These are phyloP conservation scores for Zaprionus camerounensis DNA, from an alignment of 1,140 invertebrate species.

Conservation along the genomic window DNA sequence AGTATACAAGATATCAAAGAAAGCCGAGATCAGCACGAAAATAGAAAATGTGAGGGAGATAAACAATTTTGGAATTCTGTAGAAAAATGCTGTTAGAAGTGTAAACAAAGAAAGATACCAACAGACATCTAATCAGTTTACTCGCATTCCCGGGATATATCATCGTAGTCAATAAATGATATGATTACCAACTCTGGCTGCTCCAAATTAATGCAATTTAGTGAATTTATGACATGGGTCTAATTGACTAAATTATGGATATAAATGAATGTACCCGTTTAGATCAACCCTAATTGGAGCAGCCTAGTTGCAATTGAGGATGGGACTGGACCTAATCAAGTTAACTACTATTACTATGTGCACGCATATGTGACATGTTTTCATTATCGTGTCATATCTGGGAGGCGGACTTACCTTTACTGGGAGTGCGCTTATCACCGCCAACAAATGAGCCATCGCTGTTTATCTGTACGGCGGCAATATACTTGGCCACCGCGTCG, in stretches of 20 bases:
- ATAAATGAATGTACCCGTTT: neutral
- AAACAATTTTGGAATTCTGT: neutral
- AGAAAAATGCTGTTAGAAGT: neutral
- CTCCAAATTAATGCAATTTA: constrained; percentile 45
- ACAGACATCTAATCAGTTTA: neutral
- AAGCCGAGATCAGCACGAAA: neutral
- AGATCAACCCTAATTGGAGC: constrained; percentile 54
- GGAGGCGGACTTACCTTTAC: constrained; percentile 52
- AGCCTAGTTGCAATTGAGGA: neutral
- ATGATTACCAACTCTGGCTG: constrained; percentile 25
- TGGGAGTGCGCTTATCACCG: constrained; percentile 60
- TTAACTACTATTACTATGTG: constrained; percentile 17
- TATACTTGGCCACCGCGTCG: constrained; percentile 88
- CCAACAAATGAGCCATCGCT: constrained; percentile 77
- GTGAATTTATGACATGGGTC: constrained; percentile 48
- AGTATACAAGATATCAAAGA: too few species aligned
- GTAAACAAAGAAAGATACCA: neutral
- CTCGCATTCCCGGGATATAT: neutral
- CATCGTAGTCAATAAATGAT: constrained; percentile 18
- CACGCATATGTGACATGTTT: constrained; percentile 53
- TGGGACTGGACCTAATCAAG: constrained; percentile 24
- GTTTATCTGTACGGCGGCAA: constrained; percentile 84
- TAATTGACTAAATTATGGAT: constrained; percentile 1
- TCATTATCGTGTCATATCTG: constrained; percentile 49
- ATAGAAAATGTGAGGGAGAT: neutral